Evolutionary conservation across 1,140 invertebrate species (phyloP).

Genomic region (Pseudomyrmex sp.): DNA sequence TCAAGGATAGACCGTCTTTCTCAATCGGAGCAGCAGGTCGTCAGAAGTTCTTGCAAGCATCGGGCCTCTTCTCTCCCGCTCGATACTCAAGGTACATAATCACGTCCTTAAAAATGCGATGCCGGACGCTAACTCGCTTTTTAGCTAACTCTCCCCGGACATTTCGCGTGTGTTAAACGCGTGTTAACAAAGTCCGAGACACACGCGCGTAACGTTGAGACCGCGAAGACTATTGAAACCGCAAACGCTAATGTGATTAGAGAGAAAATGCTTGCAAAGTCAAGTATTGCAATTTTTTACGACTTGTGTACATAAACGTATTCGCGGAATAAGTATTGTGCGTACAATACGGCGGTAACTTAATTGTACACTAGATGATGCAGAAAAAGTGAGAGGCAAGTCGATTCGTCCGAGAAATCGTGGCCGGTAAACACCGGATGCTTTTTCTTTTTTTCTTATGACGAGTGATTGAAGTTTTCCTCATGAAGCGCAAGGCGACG

Average conservation of each 20-base stretch:
- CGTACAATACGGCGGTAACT: too few species aligned
- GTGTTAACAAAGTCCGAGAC: conserved; percentile 33
- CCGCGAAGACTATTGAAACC: conserved; percentile 17
- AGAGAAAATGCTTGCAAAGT: conserved; percentile 25
- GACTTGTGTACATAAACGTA: not conserved
- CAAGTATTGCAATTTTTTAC: conserved; percentile 3
- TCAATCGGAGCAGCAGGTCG: conserved; percentile 49
- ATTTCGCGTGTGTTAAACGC: not conserved
- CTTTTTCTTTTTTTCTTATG: conserved; percentile 32
- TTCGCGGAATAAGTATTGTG: too few species aligned
- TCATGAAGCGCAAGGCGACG: conserved; percentile 24
- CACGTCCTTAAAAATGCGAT: conserved; percentile 11
- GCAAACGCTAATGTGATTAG: conserved; percentile 35
- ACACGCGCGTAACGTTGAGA: not conserved
- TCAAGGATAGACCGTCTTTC: conserved; percentile 68
- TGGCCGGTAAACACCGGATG: conserved; percentile 31
- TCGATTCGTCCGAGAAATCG: not conserved
- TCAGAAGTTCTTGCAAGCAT: conserved; percentile 48
- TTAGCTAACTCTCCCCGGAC: not conserved
- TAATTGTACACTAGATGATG: not conserved
- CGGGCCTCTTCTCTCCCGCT: conserved; percentile 42
- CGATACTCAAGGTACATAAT: conserved; percentile 8
- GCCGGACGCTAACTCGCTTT: conserved; percentile 33
- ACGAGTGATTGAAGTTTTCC: conserved; percentile 36
- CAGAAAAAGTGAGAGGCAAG: not conserved